A percentile compares a stretch with the other conserved stretches of the same genome.
Evolutionary conservation across 1,140 invertebrate species (phyloP).

Genomic region (Drosophila santomea): DNA sequence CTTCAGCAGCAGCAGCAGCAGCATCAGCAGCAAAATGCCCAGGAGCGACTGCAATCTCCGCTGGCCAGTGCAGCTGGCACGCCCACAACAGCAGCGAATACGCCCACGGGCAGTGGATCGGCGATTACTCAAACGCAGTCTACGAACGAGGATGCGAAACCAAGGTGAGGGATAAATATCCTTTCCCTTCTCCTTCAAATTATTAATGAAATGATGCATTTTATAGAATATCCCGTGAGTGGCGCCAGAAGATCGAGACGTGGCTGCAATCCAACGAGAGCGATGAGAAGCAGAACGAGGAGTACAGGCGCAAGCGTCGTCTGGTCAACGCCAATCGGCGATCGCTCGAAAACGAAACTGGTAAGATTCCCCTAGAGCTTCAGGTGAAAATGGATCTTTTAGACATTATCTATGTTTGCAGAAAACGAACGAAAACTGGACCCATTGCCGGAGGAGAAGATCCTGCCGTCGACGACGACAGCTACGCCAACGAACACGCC

Average conservation of each 20-base stretch:
- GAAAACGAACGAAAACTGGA: constrained; percentile 91
- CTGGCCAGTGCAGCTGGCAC: constrained; percentile 54
- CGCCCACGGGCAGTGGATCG: constrained; percentile 52
- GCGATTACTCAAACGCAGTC: constrained; percentile 39
- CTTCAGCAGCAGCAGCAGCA: constrained; percentile 52
- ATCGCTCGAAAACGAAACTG: constrained; percentile 92
- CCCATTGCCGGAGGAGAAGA: constrained; percentile 88
- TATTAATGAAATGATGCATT: too few relatives aligned
- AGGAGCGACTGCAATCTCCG: constrained; percentile 75
- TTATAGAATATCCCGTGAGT: constrained; percentile 87
- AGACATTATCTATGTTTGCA: constrained; percentile 63
- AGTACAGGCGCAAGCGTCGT: constrained; percentile 87
- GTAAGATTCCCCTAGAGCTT: constrained; percentile 82
- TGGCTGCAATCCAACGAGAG: constrained; percentile 95
- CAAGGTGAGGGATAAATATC: constrained; percentile 67
- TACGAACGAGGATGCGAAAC: constrained; percentile 85
- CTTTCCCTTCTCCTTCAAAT: too few relatives aligned
- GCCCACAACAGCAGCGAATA: constrained; percentile 54
- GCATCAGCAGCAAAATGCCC: constrained; percentile 3
- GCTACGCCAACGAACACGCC: constrained; percentile 67
- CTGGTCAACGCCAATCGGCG: constrained; percentile 89
- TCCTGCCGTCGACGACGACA: constrained; percentile 66
- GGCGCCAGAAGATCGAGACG: constrained; percentile 95
- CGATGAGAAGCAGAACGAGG: constrained; percentile 90
- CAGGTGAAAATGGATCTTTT: background rate